Percentiles rank a stretch among this genome's conserved stretches.
phyloP scores from a whole-genome alignment of 2,888 invertebrate species.

The Melanchra persicariae region DNA sequence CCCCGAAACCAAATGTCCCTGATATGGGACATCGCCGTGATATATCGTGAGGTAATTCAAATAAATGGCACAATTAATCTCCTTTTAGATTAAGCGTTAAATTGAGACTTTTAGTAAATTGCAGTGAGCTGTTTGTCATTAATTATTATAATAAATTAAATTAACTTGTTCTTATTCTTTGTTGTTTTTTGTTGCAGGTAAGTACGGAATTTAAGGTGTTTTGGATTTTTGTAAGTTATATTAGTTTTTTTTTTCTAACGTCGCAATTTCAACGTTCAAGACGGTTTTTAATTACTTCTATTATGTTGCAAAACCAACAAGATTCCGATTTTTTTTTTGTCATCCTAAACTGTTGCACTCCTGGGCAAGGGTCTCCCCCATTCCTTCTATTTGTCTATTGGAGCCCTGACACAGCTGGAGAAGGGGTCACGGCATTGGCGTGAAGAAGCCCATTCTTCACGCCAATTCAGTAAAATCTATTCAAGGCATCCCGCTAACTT shows the following conservation, averaged over 20 bases:
- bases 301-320: no score
- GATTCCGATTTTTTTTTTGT: no score
- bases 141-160: slow-evolving; percentile 27
- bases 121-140: slow-evolving; percentile 22
- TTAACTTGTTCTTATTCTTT: slow-evolving; percentile 17
- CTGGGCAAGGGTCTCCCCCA: no score
- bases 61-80: slow-evolving; percentile 32
- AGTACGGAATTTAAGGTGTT: slow-evolving; percentile 39
- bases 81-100: slow-evolving; percentile 26
- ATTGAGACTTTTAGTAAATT: slow-evolving; percentile 21
- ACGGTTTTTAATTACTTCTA: no score
- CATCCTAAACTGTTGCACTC: no score
- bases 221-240: slow-evolving; percentile 29
- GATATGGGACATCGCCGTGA: slow-evolving; percentile 9
- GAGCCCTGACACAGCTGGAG: no score
- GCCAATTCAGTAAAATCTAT: no score
- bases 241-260: not conserved
- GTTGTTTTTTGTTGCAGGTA: slow-evolving; percentile 52
- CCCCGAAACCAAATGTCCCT: not conserved
- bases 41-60: slow-evolving; percentile 17
- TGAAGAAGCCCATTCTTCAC: no score
- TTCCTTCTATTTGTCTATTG: no score
- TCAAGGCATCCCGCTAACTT: no score
- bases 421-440: no score
- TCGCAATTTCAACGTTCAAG: not conserved